These are phyloP conservation scores for Sorex fumeus DNA, from an alignment of 2,113 vertebrate genomes.

Conservation along the genomic window DNA sequence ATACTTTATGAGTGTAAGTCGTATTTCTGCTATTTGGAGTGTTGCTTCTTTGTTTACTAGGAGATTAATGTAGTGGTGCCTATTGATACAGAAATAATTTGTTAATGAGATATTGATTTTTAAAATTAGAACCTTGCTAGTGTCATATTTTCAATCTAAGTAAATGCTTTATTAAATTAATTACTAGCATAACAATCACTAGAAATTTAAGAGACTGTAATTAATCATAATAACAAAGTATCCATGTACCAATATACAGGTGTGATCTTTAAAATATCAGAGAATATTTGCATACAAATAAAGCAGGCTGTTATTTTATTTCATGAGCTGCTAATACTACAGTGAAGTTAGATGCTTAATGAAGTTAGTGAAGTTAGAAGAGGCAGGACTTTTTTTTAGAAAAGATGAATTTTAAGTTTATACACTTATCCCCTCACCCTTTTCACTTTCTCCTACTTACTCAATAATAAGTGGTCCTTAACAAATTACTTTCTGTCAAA, in stretches of 20 bases:
- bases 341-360: neutral
- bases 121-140: conserved; percentile 83
- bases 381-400: neutral
- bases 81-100: conserved; percentile 77
- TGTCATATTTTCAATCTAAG: conserved; percentile 84
- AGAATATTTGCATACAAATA: neutral
- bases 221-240: conserved; percentile 7
- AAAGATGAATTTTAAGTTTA: neutral
- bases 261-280: conserved; percentile 19
- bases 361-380: neutral
- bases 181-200: conserved; percentile 79
- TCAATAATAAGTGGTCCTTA: neutral
- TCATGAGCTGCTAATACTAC: neutral
- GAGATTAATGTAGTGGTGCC: conserved; percentile 63
- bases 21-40: conserved; percentile 49
- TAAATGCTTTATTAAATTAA: conserved; percentile 85
- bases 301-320: conserved; percentile 29
- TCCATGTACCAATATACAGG: neutral
- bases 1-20: neutral
- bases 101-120: conserved; percentile 87
- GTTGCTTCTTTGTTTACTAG: conserved; percentile 34
- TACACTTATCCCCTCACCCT: too few relatives aligned
- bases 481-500: neutral
- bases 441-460: neutral
- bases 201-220: conserved; percentile 62